Base-by-base conservation (phyloP, 2,113 vertebrate species). In the Tylochromis polylepis region DNA sequence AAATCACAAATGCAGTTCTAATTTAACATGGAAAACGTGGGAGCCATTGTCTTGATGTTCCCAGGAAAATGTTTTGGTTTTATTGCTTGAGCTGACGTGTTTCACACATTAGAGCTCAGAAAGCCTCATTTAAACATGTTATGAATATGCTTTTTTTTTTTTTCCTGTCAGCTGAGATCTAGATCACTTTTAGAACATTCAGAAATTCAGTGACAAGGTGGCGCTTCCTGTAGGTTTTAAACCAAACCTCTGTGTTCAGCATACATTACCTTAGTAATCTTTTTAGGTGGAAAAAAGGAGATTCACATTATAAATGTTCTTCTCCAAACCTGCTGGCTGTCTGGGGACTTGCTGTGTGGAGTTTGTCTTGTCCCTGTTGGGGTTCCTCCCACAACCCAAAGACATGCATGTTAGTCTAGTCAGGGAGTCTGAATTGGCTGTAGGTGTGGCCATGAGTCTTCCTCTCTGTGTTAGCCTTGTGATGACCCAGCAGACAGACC, bases 391-490 rank as follows among this genome's bases (percentile, higher is more conserved):
- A 12, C 9, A 75, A 15, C 24, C 24, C 70, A 75, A 49, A 75
- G 43, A 75, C 43, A 12, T 12, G 70, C 70, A 49, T 75, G 24
- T 46, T 75, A 29, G 24, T 49, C 49, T 75, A 75, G 43, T 49
- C 4, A 15, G 24, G 29, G 24, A 29, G 15, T 75, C 24, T 75
- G 49, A 49, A 75, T 3, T 75, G 24, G 41, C 70, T 29, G 70
- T 51, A 51, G 43, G 2, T 49, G 16, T 29, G 6, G 16, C 16
- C 16, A 7, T 1, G 0, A 5, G 2, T 29, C 16, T 4, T 2
- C 27, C 24, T 4, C 22, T 29, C 24, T 49, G 67, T 16, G 46
- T 27, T 72, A 18, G 67, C 67, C 41, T 46, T 72, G 24, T 31
- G 24, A 75, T 29, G 43, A 29, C 9, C 4, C 3, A 49, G 34